phyloP scores from a whole-genome alignment of 1,140 invertebrate species.

The Catajapyx aquilonaris region DNA sequence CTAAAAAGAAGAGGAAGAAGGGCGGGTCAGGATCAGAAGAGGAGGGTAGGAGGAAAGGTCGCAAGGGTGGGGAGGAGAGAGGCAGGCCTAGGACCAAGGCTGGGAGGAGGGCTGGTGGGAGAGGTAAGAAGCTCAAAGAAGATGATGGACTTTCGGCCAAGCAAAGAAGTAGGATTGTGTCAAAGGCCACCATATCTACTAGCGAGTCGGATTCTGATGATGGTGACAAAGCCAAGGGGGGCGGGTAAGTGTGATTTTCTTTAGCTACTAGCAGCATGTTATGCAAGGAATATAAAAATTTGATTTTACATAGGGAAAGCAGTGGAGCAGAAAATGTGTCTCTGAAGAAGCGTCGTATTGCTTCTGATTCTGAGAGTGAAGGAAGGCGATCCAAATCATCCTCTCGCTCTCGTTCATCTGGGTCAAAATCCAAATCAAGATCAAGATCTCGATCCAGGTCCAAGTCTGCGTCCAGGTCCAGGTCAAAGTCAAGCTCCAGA shows the following conservation, averaged over 20 bases:
- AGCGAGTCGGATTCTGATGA: constrained; percentile 76
- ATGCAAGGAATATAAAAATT: background rate
- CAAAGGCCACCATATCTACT: constrained; percentile 87
- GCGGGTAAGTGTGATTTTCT: constrained; percentile 23
- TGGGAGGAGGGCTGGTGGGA: constrained; percentile 16
- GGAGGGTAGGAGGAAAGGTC: background rate
- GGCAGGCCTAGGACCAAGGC: background rate
- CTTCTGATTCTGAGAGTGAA: constrained; percentile 10
- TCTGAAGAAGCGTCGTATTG: constrained; percentile 6
- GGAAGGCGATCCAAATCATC: constrained; percentile 9
- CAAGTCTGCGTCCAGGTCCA: constrained; percentile 18
- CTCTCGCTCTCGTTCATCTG: constrained; percentile 19
- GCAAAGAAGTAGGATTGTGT: constrained; percentile 69
- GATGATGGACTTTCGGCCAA: constrained; percentile 51
- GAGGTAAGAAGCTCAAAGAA: constrained; percentile 25
- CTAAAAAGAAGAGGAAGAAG: constrained; percentile 11
- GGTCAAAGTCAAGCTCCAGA: constrained; percentile 17
- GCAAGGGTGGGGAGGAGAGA: background rate
- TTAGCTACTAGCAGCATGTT: background rate
- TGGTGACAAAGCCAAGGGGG: constrained; percentile 34
- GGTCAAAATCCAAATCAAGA: constrained; percentile 7
- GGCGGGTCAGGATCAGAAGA: constrained; percentile 5
- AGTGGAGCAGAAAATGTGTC: background rate
- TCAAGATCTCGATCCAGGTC: constrained; percentile 15
- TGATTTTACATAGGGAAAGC: no score